Conservation (phyloP, 2,888 invertebrate genomes). For the Microdon myrmicae region DNA sequence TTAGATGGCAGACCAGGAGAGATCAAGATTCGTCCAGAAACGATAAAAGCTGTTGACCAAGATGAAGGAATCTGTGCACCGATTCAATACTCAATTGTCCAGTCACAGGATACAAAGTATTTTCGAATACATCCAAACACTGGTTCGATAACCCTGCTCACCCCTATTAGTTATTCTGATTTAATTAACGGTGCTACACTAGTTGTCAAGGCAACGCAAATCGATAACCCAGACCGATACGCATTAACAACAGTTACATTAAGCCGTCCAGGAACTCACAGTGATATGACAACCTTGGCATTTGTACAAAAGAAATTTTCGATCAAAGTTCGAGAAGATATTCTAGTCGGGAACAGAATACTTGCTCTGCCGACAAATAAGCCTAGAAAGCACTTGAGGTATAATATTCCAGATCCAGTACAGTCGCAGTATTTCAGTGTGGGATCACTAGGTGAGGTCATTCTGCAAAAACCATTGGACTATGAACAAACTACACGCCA, state of each 20-base stretch:
- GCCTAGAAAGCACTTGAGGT: constrained; percentile 75
- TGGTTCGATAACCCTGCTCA: constrained; percentile 62
- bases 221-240: constrained; percentile 88
- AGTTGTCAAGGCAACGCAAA: constrained; percentile 83
- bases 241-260: constrained; percentile 85
- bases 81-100: constrained; percentile 65
- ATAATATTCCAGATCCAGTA: constrained; percentile 79
- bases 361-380: constrained; percentile 76
- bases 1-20: constrained; percentile 69
- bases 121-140: constrained; percentile 65
- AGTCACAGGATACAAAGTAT: constrained; percentile 65
- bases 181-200: constrained; percentile 79
- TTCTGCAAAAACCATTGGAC: constrained; percentile 79
- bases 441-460: constrained; percentile 81
- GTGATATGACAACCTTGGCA: constrained; percentile 66
- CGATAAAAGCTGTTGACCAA: constrained; percentile 83
- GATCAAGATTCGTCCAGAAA: constrained; percentile 76
- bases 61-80: constrained; percentile 67
- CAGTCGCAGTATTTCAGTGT: constrained; percentile 81
- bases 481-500: constrained; percentile 80
- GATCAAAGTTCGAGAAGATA: constrained; percentile 80
- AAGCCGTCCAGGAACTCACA: constrained; percentile 68
- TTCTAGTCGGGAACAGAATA: constrained; percentile 78
- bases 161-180: constrained; percentile 66
- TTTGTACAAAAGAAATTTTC: constrained; percentile 79